Base-by-base conservation (phyloP, 2,888 invertebrate species). In the Tetrapedia diversipes region DNA sequence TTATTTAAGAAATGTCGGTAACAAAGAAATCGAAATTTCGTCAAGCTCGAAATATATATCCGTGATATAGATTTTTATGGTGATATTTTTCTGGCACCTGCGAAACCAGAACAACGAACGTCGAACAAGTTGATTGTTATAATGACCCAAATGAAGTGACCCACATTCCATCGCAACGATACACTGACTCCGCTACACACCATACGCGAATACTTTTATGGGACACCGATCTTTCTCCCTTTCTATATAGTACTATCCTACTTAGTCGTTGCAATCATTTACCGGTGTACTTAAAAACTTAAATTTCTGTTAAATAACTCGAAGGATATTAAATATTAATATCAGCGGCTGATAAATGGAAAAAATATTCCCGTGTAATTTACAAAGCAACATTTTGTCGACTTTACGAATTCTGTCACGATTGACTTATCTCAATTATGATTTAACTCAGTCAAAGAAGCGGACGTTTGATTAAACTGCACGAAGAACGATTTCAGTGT, bases 81-180 rank as follows among this genome's bases (percentile, higher is more conserved):
- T 10, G 45, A 56, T 41, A 51, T 61, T 56, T 49, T 45, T n/a
- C 16, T 19, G 49, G 19, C 69, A 70, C 47, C 63, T 57, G 79
- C 37, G 71, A 71, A 75, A 63, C 64, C 24, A 47, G 80, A 71
- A 54, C 79, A 61, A 61, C 19, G 80, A 73, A 60, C 69, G 11
- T 57, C 66, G 39, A 34, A 49, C 64, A 64, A 73, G 77, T 49
- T 69, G 78, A 82, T 82, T 78, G 56, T 70, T 68, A 57, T 68
- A 71, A 67, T 65, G 75, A 83, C 81, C 83, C 53, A 73, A 83
- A 83, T 82, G 34, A 80, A 65, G 27, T 69, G 83, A 83, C 83
- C 83, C 66, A 83, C 82, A 83, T 83, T 64, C 57, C 59, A 22
- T 10, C 59, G 19, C 41, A 22, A 22, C 43, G 54, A 60, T 24